A percentile compares a stretch with the other conserved stretches of the same genome.
Evolutionary conservation across 1,140 invertebrate species (phyloP).

Genomic region (Cephus cinctus): DNA sequence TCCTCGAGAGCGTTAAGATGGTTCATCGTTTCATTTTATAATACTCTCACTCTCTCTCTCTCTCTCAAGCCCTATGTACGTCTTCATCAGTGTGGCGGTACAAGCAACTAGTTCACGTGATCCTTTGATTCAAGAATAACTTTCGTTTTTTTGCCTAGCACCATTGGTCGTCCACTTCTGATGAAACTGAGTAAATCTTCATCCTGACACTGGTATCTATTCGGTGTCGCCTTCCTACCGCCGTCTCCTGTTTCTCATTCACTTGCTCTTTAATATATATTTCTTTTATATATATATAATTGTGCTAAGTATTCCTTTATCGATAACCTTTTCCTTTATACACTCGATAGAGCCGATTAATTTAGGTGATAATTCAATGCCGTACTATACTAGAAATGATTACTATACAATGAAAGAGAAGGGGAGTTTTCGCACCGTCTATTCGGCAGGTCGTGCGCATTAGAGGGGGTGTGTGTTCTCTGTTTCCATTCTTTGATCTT

Average conservation of each 20-base stretch:
- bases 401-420: slow-evolving; percentile 52
- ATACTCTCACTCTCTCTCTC: not conserved
- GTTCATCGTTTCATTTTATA: slow-evolving; percentile 13
- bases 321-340: slow-evolving; percentile 41
- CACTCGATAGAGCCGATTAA: slow-evolving; percentile 46
- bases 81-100: too few species aligned
- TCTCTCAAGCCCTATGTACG: slow-evolving; percentile 12
- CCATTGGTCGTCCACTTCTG: too few species aligned
- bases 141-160: too few species aligned
- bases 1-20: too few species aligned
- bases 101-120: too few species aligned
- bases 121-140: too few species aligned
- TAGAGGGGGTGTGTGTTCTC: too few species aligned
- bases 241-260: too few species aligned
- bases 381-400: slow-evolving; percentile 49
- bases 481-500: too few species aligned
- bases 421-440: slow-evolving; percentile 20
- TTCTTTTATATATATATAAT: slow-evolving; percentile 35
- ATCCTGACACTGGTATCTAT: too few species aligned
- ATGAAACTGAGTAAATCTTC: too few species aligned
- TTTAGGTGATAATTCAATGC: slow-evolving; percentile 47
- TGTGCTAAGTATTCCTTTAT: slow-evolving; percentile 46
- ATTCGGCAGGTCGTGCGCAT: too few species aligned
- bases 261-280: slow-evolving; percentile 32
- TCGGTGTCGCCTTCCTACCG: slow-evolving; percentile 23